Evolutionary conservation across 2,888 invertebrate genomes (phyloP), one percentile per base, ranked within the genome.

Genomic region (Glomeris marginata): DNA sequence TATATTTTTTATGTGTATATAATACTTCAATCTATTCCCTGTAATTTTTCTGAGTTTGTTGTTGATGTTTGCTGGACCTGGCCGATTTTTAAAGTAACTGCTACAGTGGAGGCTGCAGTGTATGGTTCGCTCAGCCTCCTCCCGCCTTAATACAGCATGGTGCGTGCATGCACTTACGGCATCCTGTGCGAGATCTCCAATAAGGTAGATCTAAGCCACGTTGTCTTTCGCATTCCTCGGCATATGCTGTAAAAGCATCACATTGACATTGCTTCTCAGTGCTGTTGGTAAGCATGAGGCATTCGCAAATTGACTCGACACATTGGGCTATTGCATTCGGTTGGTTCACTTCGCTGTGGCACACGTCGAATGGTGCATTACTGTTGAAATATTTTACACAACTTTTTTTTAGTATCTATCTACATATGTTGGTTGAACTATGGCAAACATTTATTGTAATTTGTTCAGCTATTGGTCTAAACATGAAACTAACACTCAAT

Each of bases 251-350:
- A 49, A 86, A 67, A 3, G 79, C 72, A 41, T 73, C 69, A 61
- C 87, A 87, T 56, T 79, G 74, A 63, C 86, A 87, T 33, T 72
- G 64, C 18, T 71, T 10, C 61, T 64, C 2, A 58, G 62, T 50
- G 58, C 40, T 54, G 48, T n/a, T 52, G 11, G 53, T 58, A 37
- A 76, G 73, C 1, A 44, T 47, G 21, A 82, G 67, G 60, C 87
- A 87, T 47, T 76, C 74, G 63, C 86, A 87, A 41, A 80, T 75
- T 41, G 77, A 78, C 65, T 84, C 84, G 52, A 84, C 63, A 63
- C 87, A 87, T 50, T 76, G 76, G 52, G 77, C 76, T 22, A 80
- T 71, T 67, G 80, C 81, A 52, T 77, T 76, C 56, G 83, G 78
- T 15, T 80, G 65, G 62, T 81, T 74, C 0, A 83, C 72, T 11